phyloP scores from a whole-genome alignment of 2,113 vertebrate genomes.

The Steatornis caripensis region DNA sequence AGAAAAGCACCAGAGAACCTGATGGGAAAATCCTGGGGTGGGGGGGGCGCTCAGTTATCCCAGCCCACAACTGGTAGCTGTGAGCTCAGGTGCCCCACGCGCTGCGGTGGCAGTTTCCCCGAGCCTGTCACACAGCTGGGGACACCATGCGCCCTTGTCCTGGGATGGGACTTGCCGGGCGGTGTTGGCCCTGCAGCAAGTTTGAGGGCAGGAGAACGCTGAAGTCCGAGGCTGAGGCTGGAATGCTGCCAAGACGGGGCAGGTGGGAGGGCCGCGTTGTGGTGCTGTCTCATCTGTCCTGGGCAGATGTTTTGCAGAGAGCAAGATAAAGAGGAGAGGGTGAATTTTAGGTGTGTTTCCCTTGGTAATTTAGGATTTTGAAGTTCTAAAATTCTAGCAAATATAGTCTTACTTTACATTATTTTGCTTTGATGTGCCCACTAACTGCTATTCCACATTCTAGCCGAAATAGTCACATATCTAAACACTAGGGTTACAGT shows the following conservation, averaged over 20 bases:
- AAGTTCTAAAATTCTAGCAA: not conserved
- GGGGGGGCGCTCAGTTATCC: accelerated
- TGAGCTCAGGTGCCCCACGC: accelerated
- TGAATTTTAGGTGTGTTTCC: not conserved
- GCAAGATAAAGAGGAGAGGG: not conserved
- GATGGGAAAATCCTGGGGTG: not conserved
- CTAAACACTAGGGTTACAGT: not conserved
- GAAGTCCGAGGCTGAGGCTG: not conserved
- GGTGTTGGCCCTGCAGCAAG: too few relatives aligned
- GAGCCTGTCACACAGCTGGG: not conserved
- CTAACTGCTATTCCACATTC: not conserved
- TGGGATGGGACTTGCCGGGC: not conserved
- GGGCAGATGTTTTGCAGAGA: not conserved
- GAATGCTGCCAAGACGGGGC: accelerated
- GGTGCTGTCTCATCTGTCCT: accelerated
- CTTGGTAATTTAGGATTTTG: not conserved
- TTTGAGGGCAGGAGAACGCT: not conserved
- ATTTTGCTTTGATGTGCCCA: not conserved
- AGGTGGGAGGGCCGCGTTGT: not conserved
- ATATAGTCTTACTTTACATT: not conserved
- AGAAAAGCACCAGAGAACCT: not conserved
- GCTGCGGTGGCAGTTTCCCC: not conserved
- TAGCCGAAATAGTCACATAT: not conserved
- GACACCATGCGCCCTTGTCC: accelerated
- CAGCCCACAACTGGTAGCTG: accelerated